These are phyloP conservation scores for Macrobrachium nipponense DNA, from an alignment of 1,140 invertebrate species.

Conservation along the genomic window DNA sequence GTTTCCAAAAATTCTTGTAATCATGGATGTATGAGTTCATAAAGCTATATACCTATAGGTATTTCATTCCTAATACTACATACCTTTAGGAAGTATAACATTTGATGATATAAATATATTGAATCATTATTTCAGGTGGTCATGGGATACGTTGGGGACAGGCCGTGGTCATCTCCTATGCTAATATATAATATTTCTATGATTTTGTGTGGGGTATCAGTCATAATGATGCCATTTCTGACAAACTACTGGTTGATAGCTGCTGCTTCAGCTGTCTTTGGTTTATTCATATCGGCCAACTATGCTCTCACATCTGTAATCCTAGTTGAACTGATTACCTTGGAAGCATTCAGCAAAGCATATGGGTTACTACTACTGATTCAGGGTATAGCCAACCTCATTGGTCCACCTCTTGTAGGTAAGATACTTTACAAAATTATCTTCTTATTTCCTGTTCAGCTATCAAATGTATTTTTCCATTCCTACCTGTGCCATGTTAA, in stretches of 20 bases:
- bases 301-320: conserved; percentile 89
- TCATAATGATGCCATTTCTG: conserved; percentile 78
- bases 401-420: conserved; percentile 88
- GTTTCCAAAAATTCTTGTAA: no score
- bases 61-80: no score
- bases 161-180: conserved; percentile 79
- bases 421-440: conserved; percentile 24
- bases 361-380: conserved; percentile 88
- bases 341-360: conserved; percentile 90
- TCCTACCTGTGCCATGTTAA: no score
- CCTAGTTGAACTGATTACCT: conserved; percentile 83
- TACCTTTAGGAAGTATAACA: no score
- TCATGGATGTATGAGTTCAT: no score
- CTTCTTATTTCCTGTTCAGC: no score
- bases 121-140: conserved; percentile 75
- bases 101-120: neutral
- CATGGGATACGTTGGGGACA: conserved; percentile 88
- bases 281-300: conserved; percentile 87
- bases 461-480: no score
- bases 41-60: no score
- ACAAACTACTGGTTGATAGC: conserved; percentile 76
- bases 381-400: conserved; percentile 87
- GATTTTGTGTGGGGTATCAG: conserved; percentile 79
- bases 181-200: conserved; percentile 84
- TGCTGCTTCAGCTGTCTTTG: conserved; percentile 74